Evolutionary conservation across 2,797 vertebrate genomes (phyloP).

Genomic region (Sebastes hubbsi): DNA sequence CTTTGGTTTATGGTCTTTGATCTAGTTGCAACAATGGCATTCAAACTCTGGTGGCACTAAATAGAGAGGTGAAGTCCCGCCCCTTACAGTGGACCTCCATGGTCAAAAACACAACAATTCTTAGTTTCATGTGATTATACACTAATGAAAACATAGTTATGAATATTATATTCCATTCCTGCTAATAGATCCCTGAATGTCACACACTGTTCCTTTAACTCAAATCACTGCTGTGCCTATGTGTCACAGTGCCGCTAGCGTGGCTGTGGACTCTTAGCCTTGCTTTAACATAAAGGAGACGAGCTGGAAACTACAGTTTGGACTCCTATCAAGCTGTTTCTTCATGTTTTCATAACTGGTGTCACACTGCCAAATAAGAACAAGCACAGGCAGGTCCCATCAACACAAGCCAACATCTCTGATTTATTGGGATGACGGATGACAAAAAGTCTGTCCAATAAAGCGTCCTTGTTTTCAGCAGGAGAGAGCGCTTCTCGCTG

Average conservation of each 20-base stretch:
- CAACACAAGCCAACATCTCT: constrained; percentile 1
- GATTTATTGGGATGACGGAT: constrained; percentile 25
- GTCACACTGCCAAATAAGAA: constrained; percentile 10
- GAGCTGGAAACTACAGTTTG: not conserved
- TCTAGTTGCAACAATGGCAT: not conserved
- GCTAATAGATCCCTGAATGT: no score
- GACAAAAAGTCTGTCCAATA: constrained; percentile 10
- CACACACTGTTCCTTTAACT: not conserved
- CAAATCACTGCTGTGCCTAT: not conserved
- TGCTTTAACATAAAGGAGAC: not conserved
- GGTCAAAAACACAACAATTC: no score
- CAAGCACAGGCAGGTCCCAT: constrained; percentile 18
- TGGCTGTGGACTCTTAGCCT: not conserved
- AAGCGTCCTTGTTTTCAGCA: constrained; percentile 9
- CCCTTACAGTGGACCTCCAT: no score
- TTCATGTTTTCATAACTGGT: not conserved
- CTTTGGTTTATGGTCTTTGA: not conserved
- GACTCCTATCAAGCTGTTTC: not conserved
- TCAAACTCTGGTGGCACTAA: not conserved
- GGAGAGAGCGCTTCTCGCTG: not conserved
- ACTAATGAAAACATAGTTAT: no score
- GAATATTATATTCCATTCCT: no score
- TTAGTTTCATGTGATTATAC: no score
- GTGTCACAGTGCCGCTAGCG: not conserved
- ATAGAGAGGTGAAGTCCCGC: no score